These are phyloP conservation scores for Heliconius hermathena DNA, from an alignment of 1,140 invertebrate genomes.

Conservation along the genomic window DNA sequence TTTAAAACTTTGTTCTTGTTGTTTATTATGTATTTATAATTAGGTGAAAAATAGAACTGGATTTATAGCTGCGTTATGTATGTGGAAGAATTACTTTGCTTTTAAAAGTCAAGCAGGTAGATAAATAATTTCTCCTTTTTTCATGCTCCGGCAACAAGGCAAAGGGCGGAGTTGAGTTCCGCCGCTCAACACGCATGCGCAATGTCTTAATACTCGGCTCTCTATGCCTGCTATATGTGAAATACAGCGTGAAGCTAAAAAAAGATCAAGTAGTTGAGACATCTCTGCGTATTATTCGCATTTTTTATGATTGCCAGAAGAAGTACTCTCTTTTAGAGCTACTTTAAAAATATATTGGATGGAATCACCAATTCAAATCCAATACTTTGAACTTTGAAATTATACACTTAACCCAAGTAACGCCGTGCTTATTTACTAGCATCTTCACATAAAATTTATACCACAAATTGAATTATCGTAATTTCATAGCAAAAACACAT, in stretches of 20 bases:
- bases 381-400: background rate
- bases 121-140: background rate
- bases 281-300: no score
- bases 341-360: no score
- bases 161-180: no score
- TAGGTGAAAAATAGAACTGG: background rate
- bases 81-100: background rate
- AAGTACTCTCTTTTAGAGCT: no score
- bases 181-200: no score
- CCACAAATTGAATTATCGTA: conserved; percentile 5
- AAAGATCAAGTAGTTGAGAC: no score
- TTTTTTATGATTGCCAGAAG: no score
- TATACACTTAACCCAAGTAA: background rate
- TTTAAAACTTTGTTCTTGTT: conserved; percentile 12
- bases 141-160: no score
- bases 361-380: background rate
- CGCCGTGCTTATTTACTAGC: background rate
- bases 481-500: conserved; percentile 6
- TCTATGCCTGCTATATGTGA: no score
- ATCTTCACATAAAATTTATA: background rate
- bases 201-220: no score
- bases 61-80: background rate
- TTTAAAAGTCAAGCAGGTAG: background rate
- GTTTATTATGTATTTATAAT: conserved; percentile 6
- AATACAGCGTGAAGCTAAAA: no score